Conservation (phyloP, 2,113 vertebrate genomes). For the Clarias magur region DNA sequence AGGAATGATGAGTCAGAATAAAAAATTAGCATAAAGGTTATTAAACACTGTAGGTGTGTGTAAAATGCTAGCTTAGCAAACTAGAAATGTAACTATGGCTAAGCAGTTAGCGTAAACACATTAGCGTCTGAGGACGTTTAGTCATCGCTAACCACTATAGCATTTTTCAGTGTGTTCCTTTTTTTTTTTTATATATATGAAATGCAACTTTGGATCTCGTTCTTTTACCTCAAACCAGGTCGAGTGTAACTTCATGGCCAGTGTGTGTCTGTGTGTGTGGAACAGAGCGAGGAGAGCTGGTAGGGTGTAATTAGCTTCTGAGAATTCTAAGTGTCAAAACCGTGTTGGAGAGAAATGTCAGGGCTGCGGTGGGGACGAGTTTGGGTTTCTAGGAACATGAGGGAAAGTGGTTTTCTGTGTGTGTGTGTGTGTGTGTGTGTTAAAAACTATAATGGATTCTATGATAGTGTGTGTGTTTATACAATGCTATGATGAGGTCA, state of each 20-base stretch:
- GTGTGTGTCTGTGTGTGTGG: neutral
- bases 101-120: neutral
- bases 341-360: slow-evolving; percentile 10
- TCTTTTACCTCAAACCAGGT: neutral
- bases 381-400: slow-evolving; percentile 30
- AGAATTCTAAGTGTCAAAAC: slow-evolving; percentile 19
- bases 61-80: neutral
- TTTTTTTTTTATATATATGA: neutral
- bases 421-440: slow-evolving; percentile 8
- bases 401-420: slow-evolving; percentile 16
- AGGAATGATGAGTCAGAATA: neutral
- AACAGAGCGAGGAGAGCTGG: neutral
- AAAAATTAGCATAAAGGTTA: neutral
- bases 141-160: neutral
- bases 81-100: neutral
- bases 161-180: neutral
- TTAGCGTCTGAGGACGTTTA: neutral
- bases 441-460: neutral
- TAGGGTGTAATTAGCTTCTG: slow-evolving; percentile 13
- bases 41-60: neutral
- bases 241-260: slow-evolving; percentile 13
- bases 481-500: neutral
- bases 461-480: neutral
- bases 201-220: neutral
- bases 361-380: slow-evolving; percentile 9